These are phyloP conservation scores for Rhadina sibilatrix DNA, from an alignment of 2,113 vertebrate genomes.

Conservation along the genomic window DNA sequence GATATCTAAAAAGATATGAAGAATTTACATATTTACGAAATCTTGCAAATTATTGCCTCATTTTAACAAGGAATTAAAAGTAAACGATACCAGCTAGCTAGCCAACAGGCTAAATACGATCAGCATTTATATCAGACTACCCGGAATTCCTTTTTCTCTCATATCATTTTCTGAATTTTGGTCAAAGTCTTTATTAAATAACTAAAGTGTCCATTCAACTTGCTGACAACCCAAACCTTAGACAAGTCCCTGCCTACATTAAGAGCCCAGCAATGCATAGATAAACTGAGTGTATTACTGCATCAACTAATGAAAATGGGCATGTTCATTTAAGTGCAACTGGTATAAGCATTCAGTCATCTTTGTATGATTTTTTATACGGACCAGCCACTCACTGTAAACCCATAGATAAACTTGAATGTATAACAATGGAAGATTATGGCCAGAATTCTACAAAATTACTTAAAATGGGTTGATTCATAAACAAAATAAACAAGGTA, in stretches of 20 bases:
- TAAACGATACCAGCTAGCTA: constrained; percentile 80
- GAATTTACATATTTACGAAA: constrained; percentile 94
- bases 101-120: constrained; percentile 84
- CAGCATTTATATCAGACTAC: constrained; percentile 78
- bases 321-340: constrained; percentile 78
- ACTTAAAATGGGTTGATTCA: constrained; percentile 56
- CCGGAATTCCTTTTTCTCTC: constrained; percentile 74
- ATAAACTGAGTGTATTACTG: constrained; percentile 90
- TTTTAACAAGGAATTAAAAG: constrained; percentile 88
- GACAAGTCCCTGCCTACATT: constrained; percentile 80
- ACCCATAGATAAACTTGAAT: constrained; percentile 67
- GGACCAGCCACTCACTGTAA: constrained; percentile 76
- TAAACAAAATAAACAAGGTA: constrained; percentile 63
- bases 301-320: constrained; percentile 83
- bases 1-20: constrained; percentile 79
- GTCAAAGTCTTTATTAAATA: constrained; percentile 81
- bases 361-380: constrained; percentile 59
- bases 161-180: constrained; percentile 79
- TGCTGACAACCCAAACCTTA: constrained; percentile 81
- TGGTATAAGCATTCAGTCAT: constrained; percentile 82
- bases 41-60: constrained; percentile 96
- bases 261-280: constrained; percentile 93
- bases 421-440: constrained; percentile 56
- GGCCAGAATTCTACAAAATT: constrained; percentile 71
- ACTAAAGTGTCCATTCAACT: constrained; percentile 82